Conservation (phyloP, 2,797 vertebrate species). For the Triplophysa bombifrons region DNA sequence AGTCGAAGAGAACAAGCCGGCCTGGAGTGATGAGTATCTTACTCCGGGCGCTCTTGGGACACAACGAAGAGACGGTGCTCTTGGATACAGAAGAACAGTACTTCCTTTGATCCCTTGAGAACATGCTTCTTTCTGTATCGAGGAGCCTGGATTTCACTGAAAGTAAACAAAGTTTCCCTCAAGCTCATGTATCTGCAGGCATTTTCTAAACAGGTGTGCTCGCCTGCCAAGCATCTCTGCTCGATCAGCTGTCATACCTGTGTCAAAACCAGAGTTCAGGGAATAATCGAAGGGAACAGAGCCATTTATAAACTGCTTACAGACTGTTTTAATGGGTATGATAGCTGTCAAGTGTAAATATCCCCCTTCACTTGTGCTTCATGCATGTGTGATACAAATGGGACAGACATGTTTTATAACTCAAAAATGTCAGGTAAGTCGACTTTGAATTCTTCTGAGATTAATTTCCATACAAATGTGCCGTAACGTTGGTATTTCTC, state of each 20-base stretch:
- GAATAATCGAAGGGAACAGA: conserved; percentile 87
- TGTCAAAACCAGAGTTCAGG: conserved; percentile 86
- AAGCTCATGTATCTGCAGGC: conserved; percentile 74
- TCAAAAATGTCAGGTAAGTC: conserved; percentile 85
- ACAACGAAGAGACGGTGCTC: conserved; percentile 16
- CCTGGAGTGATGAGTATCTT: conserved; percentile 33
- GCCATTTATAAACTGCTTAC: conserved; percentile 86
- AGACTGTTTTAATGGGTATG: conserved; percentile 86
- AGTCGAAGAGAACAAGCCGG: conserved; percentile 58
- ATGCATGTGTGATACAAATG: conserved; percentile 83
- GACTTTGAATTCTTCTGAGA: conserved; percentile 77
- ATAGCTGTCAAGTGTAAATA: conserved; percentile 85
- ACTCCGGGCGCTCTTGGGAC: background rate
- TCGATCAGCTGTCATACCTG: conserved; percentile 83
- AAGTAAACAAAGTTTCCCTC: conserved; percentile 61
- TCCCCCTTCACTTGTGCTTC: conserved; percentile 79
- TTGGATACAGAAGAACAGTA: conserved; percentile 58
- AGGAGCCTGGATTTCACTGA: conserved; percentile 62
- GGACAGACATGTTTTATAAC: conserved; percentile 82
- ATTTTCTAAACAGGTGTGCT: conserved; percentile 76
- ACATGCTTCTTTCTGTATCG: conserved; percentile 43
- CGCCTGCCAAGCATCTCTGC: conserved; percentile 76
- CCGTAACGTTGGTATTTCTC: conserved; percentile 80
- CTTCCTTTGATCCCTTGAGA: conserved; percentile 57
- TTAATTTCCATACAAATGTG: conserved; percentile 81